These are phyloP conservation scores for fruit fly (Drosophila melanogaster) DNA, from an alignment of 1,140 invertebrate species.

Conservation along the genomic window DNA sequence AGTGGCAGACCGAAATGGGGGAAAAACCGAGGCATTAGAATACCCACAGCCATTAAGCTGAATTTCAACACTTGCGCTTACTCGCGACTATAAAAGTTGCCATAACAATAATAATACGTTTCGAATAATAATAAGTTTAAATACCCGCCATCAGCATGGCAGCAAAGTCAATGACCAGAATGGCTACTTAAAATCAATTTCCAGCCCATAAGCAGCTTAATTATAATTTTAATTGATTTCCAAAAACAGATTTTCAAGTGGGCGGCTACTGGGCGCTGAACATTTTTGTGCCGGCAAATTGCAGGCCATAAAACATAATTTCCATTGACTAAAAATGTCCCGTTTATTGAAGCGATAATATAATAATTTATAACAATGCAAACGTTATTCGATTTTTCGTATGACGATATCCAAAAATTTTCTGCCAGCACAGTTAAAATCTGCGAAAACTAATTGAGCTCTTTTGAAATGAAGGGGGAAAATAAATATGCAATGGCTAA, in stretches of 20 bases:
- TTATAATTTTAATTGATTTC: constrained; percentile 72
- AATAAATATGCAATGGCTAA: background rate
- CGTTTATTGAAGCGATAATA: constrained; percentile 55
- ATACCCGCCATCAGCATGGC: background rate
- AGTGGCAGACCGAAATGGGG: constrained; percentile 23
- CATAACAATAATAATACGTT: constrained; percentile 17
- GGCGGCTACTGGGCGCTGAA: background rate
- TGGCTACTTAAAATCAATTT: constrained; percentile 63
- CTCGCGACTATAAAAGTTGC: background rate
- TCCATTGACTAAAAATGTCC: constrained; percentile 27
- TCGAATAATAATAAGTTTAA: constrained; percentile 29
- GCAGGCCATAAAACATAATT: constrained; percentile 44
- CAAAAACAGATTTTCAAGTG: constrained; percentile 46
- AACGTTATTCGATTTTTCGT: constrained; percentile 3
- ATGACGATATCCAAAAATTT: constrained; percentile 1
- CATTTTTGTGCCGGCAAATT: constrained; percentile 38
- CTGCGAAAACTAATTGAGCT: constrained; percentile 19
- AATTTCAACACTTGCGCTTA: constrained; percentile 41
- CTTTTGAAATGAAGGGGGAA: background rate
- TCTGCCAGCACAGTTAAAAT: constrained; percentile 11
- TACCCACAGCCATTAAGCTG: constrained; percentile 29
- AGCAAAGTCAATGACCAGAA: constrained; percentile 43
- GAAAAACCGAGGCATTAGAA: constrained; percentile 25
- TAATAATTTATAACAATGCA: constrained; percentile 41
- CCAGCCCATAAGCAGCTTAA: constrained; percentile 57